Evolutionary conservation across 2,888 invertebrate species (phyloP).

Genomic region (Scaptomyza tumidula): DNA sequence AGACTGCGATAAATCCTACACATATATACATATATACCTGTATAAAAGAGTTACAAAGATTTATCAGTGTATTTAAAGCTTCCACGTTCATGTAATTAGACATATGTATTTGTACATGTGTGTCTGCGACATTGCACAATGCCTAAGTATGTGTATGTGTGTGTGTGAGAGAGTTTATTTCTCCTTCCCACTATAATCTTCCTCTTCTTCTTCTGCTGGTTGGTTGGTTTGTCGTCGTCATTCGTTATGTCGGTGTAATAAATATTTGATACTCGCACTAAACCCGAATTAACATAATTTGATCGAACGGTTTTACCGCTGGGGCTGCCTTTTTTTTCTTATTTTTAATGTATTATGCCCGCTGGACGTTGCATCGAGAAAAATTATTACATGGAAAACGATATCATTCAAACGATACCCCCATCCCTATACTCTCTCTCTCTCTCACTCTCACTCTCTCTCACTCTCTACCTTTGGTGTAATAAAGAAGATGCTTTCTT

Average conservation of each 20-base stretch:
- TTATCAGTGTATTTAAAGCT: slow-evolving; percentile 7
- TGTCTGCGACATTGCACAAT: slow-evolving; percentile 39
- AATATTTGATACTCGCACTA: slow-evolving; percentile 77
- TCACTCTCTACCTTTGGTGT: background rate
- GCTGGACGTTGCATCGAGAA: slow-evolving; percentile 48
- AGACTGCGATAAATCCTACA: no score
- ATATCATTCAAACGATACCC: slow-evolving; percentile 64
- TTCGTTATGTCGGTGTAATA: slow-evolving; percentile 43
- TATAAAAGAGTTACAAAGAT: no score
- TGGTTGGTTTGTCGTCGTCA: background rate
- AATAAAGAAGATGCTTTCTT: slow-evolving; percentile 66
- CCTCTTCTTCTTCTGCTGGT: background rate
- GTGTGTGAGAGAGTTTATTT: background rate
- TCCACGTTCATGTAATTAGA: background rate
- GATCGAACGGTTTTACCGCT: slow-evolving; percentile 71
- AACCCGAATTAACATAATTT: slow-evolving; percentile 80
- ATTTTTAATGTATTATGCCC: slow-evolving; percentile 39
- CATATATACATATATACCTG: no score
- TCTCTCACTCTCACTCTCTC: background rate
- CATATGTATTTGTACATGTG: background rate
- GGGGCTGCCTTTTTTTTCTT: slow-evolving; percentile 53
- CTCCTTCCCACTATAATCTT: slow-evolving; percentile 29
- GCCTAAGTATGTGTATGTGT: slow-evolving; percentile 25
- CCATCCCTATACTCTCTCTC: background rate
- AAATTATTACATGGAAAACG: slow-evolving; percentile 79